Evolutionary conservation across 2,797 vertebrate species (phyloP), one percentile per base, ranked within the genome.

Genomic region (Leptodactylus fallax): DNA sequence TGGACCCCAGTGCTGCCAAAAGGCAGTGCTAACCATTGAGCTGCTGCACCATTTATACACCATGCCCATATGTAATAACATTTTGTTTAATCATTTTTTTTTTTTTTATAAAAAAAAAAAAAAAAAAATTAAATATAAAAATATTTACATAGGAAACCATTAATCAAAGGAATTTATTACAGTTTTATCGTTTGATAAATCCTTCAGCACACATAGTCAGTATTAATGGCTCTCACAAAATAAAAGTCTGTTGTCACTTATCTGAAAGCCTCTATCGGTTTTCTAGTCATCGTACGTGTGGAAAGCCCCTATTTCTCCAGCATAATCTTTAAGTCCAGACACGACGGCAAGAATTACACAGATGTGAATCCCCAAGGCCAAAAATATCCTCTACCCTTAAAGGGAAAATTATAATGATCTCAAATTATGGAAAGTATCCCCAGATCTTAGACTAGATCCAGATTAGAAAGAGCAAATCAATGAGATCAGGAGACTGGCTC

Each of bases 391-490:
- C 56, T 77, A 7, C 77, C 21, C 56, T 85, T 76, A 76, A 85
- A 85, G 71, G 36, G 71, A 84, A 76, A 85, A 85, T 85, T 85
- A 49, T 85, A 77, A 85, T 85, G 72, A 49, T 85, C 45, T n/a
- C 23, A 85, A 85, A 85, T 85, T 85, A 85, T 85, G 49, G 6
- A 85, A 85, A 85, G 83, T 78, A 85, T 77, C 72, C 83, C 71
- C 72, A 85, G 83, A 85, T 77, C 74, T 63, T 27, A 76, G 71
- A 76, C 45, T 49, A 77, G 72, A 85, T 78, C 56, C 58, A 77
- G 55, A 77, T 77, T 76, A 53, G 58, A 78, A 61, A 78, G n/a
- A 77, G 9, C 58, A 63, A 63, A 85, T 17, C n/a, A 23, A 77
- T 85, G 36, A 85, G 71, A 78, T 85, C 72, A 85, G 83, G 56